Evolutionary conservation across 2,113 vertebrate species (phyloP).

Genomic region (Neodontobutis hainanensis): DNA sequence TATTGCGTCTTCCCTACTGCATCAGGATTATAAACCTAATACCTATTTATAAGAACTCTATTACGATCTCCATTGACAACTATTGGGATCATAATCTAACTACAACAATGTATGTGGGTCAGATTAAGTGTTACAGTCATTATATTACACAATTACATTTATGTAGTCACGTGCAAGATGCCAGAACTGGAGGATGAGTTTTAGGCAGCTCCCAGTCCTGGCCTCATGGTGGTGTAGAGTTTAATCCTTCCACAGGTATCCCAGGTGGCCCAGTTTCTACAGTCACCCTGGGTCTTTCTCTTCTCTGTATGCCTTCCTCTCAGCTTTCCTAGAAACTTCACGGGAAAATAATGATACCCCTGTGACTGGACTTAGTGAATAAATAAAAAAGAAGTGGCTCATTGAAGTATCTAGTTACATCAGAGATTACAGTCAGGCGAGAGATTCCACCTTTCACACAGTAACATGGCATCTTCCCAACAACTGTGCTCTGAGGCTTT

Average conservation of each 20-base stretch:
- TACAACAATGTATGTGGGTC: conserved; percentile 14
- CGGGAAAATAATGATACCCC: conserved; percentile 30
- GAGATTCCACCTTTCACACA: conserved; percentile 4
- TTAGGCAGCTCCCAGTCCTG: conserved; percentile 15
- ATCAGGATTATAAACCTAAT: conserved; percentile 71
- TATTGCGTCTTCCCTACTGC: conserved; percentile 53
- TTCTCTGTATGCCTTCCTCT: conserved; percentile 32
- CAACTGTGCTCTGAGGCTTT: background rate
- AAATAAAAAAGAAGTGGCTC: conserved; percentile 9
- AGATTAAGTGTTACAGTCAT: conserved; percentile 11
- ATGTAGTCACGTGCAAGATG: background rate
- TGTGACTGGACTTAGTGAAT: conserved; percentile 11
- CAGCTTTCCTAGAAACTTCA: conserved; percentile 33
- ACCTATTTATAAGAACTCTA: conserved; percentile 48
- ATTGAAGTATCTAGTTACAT: conserved; percentile 50
- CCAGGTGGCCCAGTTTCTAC: conserved; percentile 38
- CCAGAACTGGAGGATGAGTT: conserved; percentile 14
- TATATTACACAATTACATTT: conserved; percentile 18
- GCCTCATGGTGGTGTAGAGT: conserved; percentile 15
- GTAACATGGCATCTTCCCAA: conserved; percentile 4
- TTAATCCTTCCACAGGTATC: conserved; percentile 41
- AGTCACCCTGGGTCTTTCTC: conserved; percentile 27
- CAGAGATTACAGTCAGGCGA: conserved; percentile 11
- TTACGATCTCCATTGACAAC: conserved; percentile 46
- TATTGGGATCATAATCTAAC: conserved; percentile 26